Base-by-base conservation (phyloP, 2,797 vertebrate genomes). In the Falco novaeseelandiae region DNA sequence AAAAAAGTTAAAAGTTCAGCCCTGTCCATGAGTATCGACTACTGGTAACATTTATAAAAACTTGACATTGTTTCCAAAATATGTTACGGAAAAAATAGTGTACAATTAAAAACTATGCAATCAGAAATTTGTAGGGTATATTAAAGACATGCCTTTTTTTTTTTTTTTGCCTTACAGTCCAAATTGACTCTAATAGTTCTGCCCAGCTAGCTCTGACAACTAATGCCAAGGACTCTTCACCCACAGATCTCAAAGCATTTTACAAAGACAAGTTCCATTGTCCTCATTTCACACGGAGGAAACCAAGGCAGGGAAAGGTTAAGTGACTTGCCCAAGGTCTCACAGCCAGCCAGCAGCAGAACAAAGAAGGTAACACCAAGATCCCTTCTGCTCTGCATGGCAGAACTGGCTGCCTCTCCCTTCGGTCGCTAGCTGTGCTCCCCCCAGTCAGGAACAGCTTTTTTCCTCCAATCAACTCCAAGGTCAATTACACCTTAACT, bases 21-120 rank as follows among this genome's bases (percentile, higher is more conserved):
- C 97, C 97, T 94, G 90, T 93, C 73, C 89, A 26, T 88, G 93
- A 95, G 94, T 77, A 81, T 96, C n/a, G 71, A 49, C 94, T 95
- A 96, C 95, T 96, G 87, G 83, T 84, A 97, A 97, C 73, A 51
- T 52, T 92, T 91, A 93, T 91, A 97, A 92, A 96, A 95, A 90
- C 83, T 73, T 42, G 90, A 94, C 51, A 6, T 66, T 34, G 90
- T 48, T 96, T 96, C 80, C 83, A 96, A 94, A 96, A 92, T 62
- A 46, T 7, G 67, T 71, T 76, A 77, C 2, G 62, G 93, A 89
- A 93, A 97, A 96, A 94, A 93, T 51, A 92, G 88, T 51, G 30
- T 90, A 93, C 70, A 88, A 66, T 87, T 95, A 74, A 83, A 97
- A 97, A 83, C 65, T 79, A 79, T 32, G 94, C 84, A 85, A 91